A percentile compares a stretch with the other conserved stretches of the same genome.
phyloP scores from a whole-genome alignment of 2,888 invertebrate genomes.

The Epicampocera succincta region DNA sequence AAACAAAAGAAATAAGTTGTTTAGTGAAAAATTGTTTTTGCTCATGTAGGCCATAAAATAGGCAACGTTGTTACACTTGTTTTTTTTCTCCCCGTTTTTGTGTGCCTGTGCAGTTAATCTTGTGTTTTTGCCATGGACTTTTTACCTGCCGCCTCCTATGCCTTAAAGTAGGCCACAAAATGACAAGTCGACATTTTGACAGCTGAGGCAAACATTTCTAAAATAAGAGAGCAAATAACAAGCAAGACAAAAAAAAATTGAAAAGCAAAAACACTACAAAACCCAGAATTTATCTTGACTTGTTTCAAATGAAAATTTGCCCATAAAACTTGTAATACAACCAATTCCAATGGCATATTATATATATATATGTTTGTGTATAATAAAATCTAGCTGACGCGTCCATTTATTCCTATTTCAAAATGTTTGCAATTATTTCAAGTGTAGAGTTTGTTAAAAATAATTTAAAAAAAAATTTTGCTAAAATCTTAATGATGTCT shows the following conservation, averaged over 20 bases:
- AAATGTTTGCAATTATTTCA: no score
- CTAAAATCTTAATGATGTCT: slow-evolving; percentile 64
- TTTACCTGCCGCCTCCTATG: slow-evolving; percentile 42
- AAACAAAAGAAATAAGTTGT: not conserved
- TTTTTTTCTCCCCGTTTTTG: not conserved
- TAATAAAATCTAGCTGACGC: no score
- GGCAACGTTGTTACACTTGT: slow-evolving; percentile 43
- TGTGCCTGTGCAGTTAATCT: slow-evolving; percentile 28
- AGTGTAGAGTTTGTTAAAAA: no score
- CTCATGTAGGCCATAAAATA: slow-evolving; percentile 62
- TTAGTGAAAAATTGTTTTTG: slow-evolving; percentile 42
- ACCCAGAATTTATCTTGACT: slow-evolving; percentile 44
- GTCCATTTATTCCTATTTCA: no score
- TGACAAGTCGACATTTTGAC: slow-evolving; percentile 68
- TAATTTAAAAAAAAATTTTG: no score
- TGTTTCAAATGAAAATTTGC: slow-evolving; percentile 51
- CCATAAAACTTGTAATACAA: no score
- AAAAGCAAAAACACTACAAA: slow-evolving; percentile 7
- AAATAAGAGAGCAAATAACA: slow-evolving; percentile 34
- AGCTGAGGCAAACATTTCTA: slow-evolving; percentile 58
- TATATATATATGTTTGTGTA: no score
- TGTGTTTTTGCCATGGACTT: slow-evolving; percentile 7
- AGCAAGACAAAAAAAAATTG: not conserved
- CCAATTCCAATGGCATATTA: slow-evolving; percentile 4
- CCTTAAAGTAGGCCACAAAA: slow-evolving; percentile 68